Evolutionary conservation across 2,797 vertebrate genomes (phyloP).

Genomic region (Selene dorsalis): DNA sequence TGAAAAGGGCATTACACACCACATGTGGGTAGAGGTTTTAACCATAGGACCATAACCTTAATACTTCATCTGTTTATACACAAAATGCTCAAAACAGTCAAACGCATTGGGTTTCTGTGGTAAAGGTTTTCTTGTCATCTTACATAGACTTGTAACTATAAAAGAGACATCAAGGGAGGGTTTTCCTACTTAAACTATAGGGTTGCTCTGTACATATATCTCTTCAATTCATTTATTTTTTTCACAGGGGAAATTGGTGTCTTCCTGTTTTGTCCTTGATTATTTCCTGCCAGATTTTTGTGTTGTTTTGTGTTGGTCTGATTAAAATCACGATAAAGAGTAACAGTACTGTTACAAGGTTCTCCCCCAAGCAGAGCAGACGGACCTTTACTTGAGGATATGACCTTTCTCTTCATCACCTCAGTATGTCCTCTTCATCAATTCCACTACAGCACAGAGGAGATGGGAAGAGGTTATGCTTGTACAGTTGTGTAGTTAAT

Average conservation of each 20-base stretch:
- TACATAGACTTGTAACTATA: constrained; percentile 1
- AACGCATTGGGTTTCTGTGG: neutral
- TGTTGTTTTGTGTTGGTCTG: constrained; percentile 14
- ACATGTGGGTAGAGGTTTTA: constrained; percentile 25
- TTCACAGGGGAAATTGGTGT: constrained; percentile 30
- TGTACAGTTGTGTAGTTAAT: constrained; percentile 40
- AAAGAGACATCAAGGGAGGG: constrained; percentile 6
- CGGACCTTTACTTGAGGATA: constrained; percentile 41
- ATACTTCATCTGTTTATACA: neutral
- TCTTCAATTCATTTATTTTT: constrained; percentile 28
- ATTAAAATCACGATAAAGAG: constrained; percentile 40
- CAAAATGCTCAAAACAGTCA: neutral
- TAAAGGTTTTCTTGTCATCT: neutral
- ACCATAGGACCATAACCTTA: neutral
- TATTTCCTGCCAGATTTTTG: constrained; percentile 48
- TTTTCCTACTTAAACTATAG: neutral
- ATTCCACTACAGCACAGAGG: constrained; percentile 29
- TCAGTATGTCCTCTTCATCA: constrained; percentile 10
- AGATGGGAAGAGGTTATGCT: constrained; percentile 29
- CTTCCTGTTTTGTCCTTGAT: constrained; percentile 57
- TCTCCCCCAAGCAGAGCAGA: constrained; percentile 19
- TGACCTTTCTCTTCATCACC: constrained; percentile 38
- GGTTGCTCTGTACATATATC: neutral
- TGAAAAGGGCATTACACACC: constrained; percentile 20
- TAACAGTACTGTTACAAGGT: constrained; percentile 7